Evolutionary conservation across 2,113 vertebrate species (phyloP).

Genomic region (Poeciliopsis occidentalis): DNA sequence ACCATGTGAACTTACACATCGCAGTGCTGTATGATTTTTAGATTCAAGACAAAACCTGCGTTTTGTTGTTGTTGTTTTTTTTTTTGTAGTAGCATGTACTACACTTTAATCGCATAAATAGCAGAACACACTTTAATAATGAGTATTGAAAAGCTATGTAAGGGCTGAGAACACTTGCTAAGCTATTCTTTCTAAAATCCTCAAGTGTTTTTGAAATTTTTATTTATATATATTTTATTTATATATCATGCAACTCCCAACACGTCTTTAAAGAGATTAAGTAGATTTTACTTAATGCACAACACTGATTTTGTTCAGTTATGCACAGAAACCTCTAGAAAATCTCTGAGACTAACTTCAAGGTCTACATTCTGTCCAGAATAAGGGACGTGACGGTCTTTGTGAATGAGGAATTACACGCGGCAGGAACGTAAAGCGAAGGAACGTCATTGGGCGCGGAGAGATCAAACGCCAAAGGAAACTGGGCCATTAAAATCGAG

Average conservation of each 20-base stretch:
- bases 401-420: conserved; percentile 58
- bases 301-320: conserved; percentile 31
- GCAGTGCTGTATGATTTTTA: too few relatives aligned
- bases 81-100: too few relatives aligned
- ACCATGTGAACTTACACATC: neutral
- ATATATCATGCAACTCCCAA: conserved; percentile 5
- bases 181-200: neutral
- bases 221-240: conserved; percentile 21
- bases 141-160: too few relatives aligned
- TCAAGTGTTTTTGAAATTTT: neutral
- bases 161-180: neutral
- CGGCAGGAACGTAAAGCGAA: conserved; percentile 51
- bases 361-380: conserved; percentile 16
- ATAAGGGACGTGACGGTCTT: conserved; percentile 46
- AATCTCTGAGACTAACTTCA: conserved; percentile 35
- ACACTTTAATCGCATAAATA: too few relatives aligned
- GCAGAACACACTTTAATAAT: neutral
- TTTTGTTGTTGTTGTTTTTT: too few relatives aligned
- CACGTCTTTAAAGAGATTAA: conserved; percentile 15
- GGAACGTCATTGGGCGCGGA: conserved; percentile 69
- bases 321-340: conserved; percentile 44
- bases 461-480: conserved; percentile 71
- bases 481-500: conserved; percentile 68
- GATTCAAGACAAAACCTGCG: too few relatives aligned
- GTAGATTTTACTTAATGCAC: conserved; percentile 24